Evolutionary conservation across 2,113 vertebrate species (phyloP).

Genomic region (Tenebrosternarchus preto): DNA sequence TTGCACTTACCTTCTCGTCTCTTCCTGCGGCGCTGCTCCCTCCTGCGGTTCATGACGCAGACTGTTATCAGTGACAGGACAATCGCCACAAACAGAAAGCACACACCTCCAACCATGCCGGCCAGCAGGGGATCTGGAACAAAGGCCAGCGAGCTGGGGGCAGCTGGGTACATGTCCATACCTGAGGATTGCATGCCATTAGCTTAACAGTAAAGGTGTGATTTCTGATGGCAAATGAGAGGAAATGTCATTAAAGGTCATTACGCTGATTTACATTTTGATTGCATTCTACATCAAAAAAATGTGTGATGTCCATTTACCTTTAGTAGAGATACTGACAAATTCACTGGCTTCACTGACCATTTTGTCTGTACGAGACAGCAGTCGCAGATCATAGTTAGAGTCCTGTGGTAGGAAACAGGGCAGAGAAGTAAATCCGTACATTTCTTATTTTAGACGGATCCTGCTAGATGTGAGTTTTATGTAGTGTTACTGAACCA

Average conservation of each 20-base stretch:
- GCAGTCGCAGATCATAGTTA: slow-evolving; percentile 86
- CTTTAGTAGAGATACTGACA: slow-evolving; percentile 84
- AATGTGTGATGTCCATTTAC: slow-evolving; percentile 64
- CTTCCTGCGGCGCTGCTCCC: slow-evolving; percentile 64
- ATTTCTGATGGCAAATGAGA: neutral
- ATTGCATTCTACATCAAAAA: neutral
- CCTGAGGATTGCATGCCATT: slow-evolving; percentile 68
- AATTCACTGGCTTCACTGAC: slow-evolving; percentile 88
- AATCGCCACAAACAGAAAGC: slow-evolving; percentile 88
- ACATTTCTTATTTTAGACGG: neutral
- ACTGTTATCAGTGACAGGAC: slow-evolving; percentile 84
- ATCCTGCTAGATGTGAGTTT: neutral
- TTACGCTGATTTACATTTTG: neutral
- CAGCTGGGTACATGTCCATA: slow-evolving; percentile 87
- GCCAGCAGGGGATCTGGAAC: slow-evolving; percentile 87
- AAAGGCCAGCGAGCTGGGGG: slow-evolving; percentile 80
- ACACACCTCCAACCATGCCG: slow-evolving; percentile 85
- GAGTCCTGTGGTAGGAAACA: slow-evolving; percentile 74
- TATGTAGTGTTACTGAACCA: neutral
- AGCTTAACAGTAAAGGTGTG: neutral
- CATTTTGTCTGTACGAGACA: slow-evolving; percentile 82
- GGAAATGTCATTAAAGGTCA: too few species aligned
- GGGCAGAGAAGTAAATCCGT: neutral
- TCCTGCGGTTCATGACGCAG: slow-evolving; percentile 85
- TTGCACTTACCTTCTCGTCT: slow-evolving; percentile 69